A percentile compares a stretch with the other conserved stretches of the same genome.
Evolutionary conservation across 2,113 vertebrate genomes (phyloP).

Genomic region (Limnothrissa miodon): DNA sequence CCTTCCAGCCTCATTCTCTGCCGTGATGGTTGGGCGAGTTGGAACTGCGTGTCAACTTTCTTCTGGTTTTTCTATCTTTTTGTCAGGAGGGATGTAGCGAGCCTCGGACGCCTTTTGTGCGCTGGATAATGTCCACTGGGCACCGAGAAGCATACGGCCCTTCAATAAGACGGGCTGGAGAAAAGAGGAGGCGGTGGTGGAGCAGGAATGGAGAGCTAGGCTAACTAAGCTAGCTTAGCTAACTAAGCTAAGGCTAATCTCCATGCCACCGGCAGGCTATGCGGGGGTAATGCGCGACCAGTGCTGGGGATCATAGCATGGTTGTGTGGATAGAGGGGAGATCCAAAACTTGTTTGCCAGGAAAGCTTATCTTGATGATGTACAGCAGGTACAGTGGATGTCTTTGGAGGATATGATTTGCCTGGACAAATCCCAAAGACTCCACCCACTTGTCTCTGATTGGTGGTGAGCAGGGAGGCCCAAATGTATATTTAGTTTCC

Average conservation of each 20-base stretch:
- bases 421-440: not conserved
- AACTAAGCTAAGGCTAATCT: conserved; percentile 14
- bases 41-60: conserved; percentile 60
- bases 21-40: conserved; percentile 24
- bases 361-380: conserved; percentile 6
- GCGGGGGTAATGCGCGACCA: not conserved
- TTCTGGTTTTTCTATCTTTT: conserved; percentile 37
- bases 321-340: not conserved
- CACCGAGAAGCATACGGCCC: not conserved
- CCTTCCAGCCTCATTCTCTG: conserved; percentile 55
- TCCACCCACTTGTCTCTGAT: not conserved
- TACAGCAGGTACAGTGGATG: not conserved
- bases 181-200: not conserved
- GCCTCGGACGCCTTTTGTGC: conserved; percentile 47
- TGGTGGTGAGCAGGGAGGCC: not conserved
- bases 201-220: conserved; percentile 33
- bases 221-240: no score
- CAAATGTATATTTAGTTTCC: not conserved
- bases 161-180: not conserved
- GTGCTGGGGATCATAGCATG: not conserved
- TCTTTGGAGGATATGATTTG: not conserved
- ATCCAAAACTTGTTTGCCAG: not conserved
- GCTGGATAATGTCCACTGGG: not conserved
- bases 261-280: not conserved
- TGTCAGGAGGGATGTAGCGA: not conserved